Conservation (phyloP, 2,797 vertebrate species). For the Lithobates pipiens region DNA sequence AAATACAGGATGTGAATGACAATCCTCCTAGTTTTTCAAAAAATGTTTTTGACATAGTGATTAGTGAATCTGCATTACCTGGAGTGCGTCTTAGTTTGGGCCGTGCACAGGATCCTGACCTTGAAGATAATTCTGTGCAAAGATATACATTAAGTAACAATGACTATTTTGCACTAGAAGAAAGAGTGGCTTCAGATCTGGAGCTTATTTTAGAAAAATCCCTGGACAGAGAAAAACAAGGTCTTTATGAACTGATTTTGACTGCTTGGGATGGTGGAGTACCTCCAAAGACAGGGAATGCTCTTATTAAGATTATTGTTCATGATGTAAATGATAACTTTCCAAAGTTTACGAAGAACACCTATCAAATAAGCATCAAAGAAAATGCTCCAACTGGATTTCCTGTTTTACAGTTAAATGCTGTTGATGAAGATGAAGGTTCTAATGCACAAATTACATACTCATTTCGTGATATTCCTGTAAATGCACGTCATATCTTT, state of each 20-base stretch:
- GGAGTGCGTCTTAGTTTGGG: conserved; percentile 71
- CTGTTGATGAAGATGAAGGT: conserved; percentile 68
- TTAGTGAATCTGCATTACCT: conserved; percentile 67
- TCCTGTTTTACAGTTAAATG: conserved; percentile 62
- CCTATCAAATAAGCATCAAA: conserved; percentile 62
- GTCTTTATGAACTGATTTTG: conserved; percentile 64
- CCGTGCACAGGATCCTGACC: conserved; percentile 68
- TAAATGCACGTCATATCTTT: conserved; percentile 73
- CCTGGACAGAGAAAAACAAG: conserved; percentile 69
- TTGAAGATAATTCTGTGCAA: conserved; percentile 69
- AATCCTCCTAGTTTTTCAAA: conserved; percentile 75
- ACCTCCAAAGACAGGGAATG: conserved; percentile 64
- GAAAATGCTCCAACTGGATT: conserved; percentile 66
- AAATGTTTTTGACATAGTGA: conserved; percentile 68
- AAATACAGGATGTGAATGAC: conserved; percentile 78
- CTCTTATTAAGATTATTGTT: conserved; percentile 65
- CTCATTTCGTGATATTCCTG: conserved; percentile 65
- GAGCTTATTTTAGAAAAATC: conserved; percentile 67
- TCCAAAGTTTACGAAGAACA: conserved; percentile 64
- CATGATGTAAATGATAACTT: conserved; percentile 69
- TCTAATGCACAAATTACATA: conserved; percentile 68
- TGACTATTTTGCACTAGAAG: conserved; percentile 65
- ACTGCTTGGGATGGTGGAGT: conserved; percentile 66
- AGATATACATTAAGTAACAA: conserved; percentile 65
- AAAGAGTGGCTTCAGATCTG: conserved; percentile 53